Evolutionary conservation across 2,113 vertebrate species (phyloP).

Genomic region (Caretta caretta): DNA sequence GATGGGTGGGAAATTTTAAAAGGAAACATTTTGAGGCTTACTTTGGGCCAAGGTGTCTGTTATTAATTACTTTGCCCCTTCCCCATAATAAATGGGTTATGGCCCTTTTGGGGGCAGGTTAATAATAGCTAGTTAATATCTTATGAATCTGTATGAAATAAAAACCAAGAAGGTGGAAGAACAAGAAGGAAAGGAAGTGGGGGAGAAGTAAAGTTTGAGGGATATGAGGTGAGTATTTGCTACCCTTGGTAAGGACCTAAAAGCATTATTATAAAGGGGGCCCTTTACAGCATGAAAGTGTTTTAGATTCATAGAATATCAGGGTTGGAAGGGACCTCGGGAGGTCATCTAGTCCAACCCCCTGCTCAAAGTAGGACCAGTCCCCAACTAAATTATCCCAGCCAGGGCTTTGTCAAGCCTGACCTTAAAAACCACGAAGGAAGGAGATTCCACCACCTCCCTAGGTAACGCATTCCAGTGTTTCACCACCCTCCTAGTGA

Average conservation of each 20-base stretch:
- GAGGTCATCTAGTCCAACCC: too few species aligned
- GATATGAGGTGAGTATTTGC: rapidly evolving
- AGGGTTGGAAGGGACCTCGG: too few species aligned
- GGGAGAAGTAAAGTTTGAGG: neutral
- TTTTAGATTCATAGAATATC: neutral
- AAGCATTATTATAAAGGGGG: neutral
- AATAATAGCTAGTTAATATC: neutral
- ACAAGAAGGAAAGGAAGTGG: neutral
- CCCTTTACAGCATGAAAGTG: neutral
- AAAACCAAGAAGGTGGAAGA: neutral
- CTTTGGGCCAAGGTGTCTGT: neutral
- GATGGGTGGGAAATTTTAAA: neutral
- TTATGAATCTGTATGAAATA: neutral
- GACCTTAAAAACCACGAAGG: too few species aligned
- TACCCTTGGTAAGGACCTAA: neutral
- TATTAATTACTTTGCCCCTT: neutral
- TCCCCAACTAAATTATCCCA: too few species aligned
- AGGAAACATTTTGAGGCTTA: neutral
- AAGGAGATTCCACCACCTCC: too few species aligned
- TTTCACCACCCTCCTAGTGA: too few species aligned
- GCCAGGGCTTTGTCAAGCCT: too few species aligned
- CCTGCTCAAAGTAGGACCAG: too few species aligned
- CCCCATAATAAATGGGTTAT: neutral
- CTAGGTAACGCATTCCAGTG: too few species aligned
- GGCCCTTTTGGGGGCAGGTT: neutral